These are phyloP conservation scores for Odocoileus virginianus DNA, from an alignment of 2,113 vertebrate species.

Conservation along the genomic window DNA sequence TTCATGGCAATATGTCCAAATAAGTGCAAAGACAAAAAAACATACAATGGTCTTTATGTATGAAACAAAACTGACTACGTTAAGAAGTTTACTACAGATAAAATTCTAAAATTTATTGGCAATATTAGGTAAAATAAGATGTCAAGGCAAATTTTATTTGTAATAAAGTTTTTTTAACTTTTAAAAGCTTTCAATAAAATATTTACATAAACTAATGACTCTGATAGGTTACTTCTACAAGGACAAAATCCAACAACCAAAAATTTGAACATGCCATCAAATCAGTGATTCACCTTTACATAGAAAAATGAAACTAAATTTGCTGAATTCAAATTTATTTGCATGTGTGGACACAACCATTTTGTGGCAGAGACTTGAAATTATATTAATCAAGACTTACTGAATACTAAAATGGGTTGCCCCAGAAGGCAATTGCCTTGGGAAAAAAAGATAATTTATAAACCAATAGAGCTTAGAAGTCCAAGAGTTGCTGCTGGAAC, in stretches of 20 bases:
- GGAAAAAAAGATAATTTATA: conserved; percentile 32
- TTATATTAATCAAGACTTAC: not conserved
- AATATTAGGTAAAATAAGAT: not conserved
- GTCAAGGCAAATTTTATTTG: not conserved
- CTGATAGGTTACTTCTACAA: not conserved
- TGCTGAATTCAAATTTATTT: conserved; percentile 26
- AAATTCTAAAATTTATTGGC: not conserved
- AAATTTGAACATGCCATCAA: not conserved
- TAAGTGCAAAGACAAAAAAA: not conserved
- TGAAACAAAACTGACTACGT: not conserved
- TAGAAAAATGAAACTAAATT: not conserved
- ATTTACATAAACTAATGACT: not conserved
- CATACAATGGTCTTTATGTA: not conserved
- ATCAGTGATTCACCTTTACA: not conserved
- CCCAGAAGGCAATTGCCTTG: not conserved
- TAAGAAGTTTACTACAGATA: not conserved
- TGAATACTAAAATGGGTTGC: conserved; percentile 14
- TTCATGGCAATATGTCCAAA: not conserved
- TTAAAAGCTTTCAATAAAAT: not conserved
- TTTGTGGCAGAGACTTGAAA: conserved; percentile 18
- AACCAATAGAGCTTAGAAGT: conserved; percentile 27
- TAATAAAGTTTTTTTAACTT: not conserved
- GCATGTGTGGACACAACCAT: not conserved
- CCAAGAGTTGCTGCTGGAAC: not conserved
- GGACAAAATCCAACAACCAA: conserved; percentile 4